These are phyloP conservation scores for Xyliphius kryptos DNA, from an alignment of 2,113 vertebrate genomes.

Conservation along the genomic window DNA sequence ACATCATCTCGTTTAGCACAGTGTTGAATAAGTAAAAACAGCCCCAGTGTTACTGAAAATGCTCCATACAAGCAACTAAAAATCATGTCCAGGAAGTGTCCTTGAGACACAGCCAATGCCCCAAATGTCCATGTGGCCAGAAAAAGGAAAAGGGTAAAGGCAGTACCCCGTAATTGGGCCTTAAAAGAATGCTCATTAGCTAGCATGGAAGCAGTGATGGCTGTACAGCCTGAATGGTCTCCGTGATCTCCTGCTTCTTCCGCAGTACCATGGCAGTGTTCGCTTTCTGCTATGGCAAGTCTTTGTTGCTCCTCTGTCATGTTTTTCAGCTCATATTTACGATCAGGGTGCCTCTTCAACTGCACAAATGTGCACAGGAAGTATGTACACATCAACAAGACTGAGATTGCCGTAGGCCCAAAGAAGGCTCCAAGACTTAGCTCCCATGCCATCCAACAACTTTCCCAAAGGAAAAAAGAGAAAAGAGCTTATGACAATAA, in stretches of 20 bases:
- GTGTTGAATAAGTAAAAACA: slow-evolving; percentile 96
- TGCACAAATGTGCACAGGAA: slow-evolving; percentile 74
- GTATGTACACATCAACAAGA: slow-evolving; percentile 74
- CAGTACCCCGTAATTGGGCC: slow-evolving; percentile 85
- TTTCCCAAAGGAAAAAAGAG: slow-evolving; percentile 42
- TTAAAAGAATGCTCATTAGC: slow-evolving; percentile 96
- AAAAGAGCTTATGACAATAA: not conserved
- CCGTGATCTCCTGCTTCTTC: slow-evolving; percentile 35
- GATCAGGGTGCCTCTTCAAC: slow-evolving; percentile 74
- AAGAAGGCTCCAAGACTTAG: slow-evolving; percentile 81
- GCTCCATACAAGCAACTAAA: slow-evolving; percentile 98
- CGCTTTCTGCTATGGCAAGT: slow-evolving; percentile 60
- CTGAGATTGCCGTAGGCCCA: slow-evolving; percentile 69
- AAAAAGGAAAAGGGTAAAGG: slow-evolving; percentile 91
- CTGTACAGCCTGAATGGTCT: slow-evolving; percentile 60
- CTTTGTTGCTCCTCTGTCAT: slow-evolving; percentile 70
- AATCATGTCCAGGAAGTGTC: slow-evolving; percentile 93
- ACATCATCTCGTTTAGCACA: slow-evolving; percentile 96
- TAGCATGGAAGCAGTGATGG: slow-evolving; percentile 71
- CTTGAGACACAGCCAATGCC: slow-evolving; percentile 89
- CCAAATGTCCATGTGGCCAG: slow-evolving; percentile 92
- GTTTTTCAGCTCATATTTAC: slow-evolving; percentile 74
- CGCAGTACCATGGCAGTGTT: slow-evolving; percentile 52
- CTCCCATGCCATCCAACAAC: slow-evolving; percentile 89
- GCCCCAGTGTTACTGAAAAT: slow-evolving; percentile 92